Evolutionary conservation across 2,888 invertebrate species (phyloP).

Genomic region (Hipparchia sbordonii): DNA sequence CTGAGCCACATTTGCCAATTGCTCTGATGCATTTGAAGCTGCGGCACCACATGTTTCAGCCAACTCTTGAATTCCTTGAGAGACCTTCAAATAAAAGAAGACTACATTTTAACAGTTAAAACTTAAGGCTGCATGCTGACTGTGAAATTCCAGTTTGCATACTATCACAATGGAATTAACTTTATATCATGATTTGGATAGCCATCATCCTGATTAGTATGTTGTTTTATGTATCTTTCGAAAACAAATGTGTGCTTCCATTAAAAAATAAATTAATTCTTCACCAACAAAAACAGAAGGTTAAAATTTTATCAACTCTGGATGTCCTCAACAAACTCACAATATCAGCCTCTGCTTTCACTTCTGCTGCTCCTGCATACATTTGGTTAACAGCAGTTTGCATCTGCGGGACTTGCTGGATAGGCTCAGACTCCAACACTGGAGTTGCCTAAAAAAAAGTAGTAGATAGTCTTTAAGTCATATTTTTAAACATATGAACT

Average conservation of each 20-base stretch:
- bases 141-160: no score
- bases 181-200: no score
- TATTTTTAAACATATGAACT: no score
- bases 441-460: slow-evolving; percentile 57
- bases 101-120: background rate
- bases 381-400: slow-evolving; percentile 66
- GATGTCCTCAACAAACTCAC: slow-evolving; percentile 46
- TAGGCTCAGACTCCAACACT: slow-evolving; percentile 71
- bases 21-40: slow-evolving; percentile 67
- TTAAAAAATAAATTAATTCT: background rate
- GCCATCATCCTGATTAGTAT: no score
- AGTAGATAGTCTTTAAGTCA: no score
- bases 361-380: slow-evolving; percentile 66
- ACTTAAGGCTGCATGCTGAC: no score
- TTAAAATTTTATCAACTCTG: no score
- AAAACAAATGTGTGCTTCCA: no score
- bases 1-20: slow-evolving; percentile 65
- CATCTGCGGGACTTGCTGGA: slow-evolving; percentile 72
- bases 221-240: no score
- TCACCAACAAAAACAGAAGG: background rate
- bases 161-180: no score
- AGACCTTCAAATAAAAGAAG: slow-evolving; percentile 54
- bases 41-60: slow-evolving; percentile 74
- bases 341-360: slow-evolving; percentile 65
- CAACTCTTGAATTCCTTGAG: slow-evolving; percentile 70